Conservation (phyloP, 2,888 invertebrate species). For the Heteropelma amictum region DNA sequence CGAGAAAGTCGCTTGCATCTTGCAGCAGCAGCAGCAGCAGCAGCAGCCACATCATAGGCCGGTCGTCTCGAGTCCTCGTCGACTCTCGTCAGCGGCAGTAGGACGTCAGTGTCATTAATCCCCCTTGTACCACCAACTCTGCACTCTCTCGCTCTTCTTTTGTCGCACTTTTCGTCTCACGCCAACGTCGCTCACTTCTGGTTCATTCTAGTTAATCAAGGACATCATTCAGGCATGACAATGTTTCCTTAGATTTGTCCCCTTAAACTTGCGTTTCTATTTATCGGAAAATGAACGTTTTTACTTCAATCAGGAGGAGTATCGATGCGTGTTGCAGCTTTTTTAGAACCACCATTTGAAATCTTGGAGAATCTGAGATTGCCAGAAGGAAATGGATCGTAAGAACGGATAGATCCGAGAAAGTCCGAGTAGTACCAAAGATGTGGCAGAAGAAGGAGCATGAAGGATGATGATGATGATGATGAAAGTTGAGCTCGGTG, state of each 20-base stretch:
- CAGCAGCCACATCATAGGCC: slow-evolving; percentile 16
- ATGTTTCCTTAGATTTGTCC: not conserved
- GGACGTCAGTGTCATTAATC: slow-evolving; percentile 74
- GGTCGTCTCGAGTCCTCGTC: slow-evolving; percentile 42
- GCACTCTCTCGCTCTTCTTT: slow-evolving; percentile 57
- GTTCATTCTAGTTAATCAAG: slow-evolving; percentile 48
- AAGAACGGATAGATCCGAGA: slow-evolving; percentile 54
- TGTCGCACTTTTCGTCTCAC: slow-evolving; percentile 35
- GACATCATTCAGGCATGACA: not conserved
- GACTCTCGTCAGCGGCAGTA: slow-evolving; percentile 64
- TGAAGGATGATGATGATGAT: slow-evolving; percentile 9
- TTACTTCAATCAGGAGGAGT: too few relatives aligned
- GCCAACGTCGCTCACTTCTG: slow-evolving; percentile 51
- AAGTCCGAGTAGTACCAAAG: slow-evolving; percentile 28
- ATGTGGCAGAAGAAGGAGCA: slow-evolving; percentile 39
- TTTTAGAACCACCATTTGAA: too few relatives aligned
- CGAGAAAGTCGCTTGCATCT: slow-evolving; percentile 30
- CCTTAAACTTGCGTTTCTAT: not conserved
- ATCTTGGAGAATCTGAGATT: slow-evolving; percentile 8
- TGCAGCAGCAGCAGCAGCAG: slow-evolving; percentile 13
- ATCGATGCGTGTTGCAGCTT: too few relatives aligned
- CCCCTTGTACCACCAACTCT: slow-evolving; percentile 63
- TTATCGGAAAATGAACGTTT: too few relatives aligned
- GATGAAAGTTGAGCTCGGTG: slow-evolving; percentile 51
- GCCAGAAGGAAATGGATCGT: slow-evolving; percentile 28